Percentiles rank a stretch among this genome's conserved stretches.
Conservation (phyloP, 2,888 invertebrate genomes). For the Nephrocerus scutellatus region DNA sequence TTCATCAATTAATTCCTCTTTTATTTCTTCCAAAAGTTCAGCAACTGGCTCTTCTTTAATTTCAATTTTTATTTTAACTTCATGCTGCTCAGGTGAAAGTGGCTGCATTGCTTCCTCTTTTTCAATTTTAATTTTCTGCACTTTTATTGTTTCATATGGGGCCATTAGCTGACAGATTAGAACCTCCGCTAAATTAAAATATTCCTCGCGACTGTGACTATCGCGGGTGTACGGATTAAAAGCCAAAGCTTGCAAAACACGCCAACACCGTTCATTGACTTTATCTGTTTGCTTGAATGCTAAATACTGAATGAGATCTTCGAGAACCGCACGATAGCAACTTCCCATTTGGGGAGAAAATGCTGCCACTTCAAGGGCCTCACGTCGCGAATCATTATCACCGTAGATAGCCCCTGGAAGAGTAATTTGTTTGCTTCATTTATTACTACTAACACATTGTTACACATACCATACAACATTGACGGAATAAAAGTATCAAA, state of each 20-base stretch:
- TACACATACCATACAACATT: conserved; percentile 35
- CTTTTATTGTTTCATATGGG: conserved; percentile 39
- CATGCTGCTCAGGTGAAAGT: conserved; percentile 16
- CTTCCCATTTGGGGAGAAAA: conserved; percentile 40
- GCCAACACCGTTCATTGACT: conserved; percentile 40
- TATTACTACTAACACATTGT: too few relatives aligned
- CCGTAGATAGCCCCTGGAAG: conserved; percentile 35
- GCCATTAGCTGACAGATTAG: conserved; percentile 42
- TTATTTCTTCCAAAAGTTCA: not conserved
- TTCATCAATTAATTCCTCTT: conserved; percentile 15
- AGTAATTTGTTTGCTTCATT: not conserved
- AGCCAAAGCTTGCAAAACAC: conserved; percentile 38
- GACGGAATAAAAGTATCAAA: conserved; percentile 36
- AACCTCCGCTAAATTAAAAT: conserved; percentile 43
- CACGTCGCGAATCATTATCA: conserved; percentile 27
- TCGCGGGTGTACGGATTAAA: conserved; percentile 38
- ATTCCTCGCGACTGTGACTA: conserved; percentile 36
- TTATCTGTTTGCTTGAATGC: conserved; percentile 40
- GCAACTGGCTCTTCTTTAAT: not conserved
- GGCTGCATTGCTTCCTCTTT: conserved; percentile 23
- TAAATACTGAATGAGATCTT: conserved; percentile 41
- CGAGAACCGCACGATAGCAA: conserved; percentile 38
- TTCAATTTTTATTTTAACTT: conserved; percentile 12
- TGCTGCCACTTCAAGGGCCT: conserved; percentile 32
- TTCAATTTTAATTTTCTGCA: conserved; percentile 29